Evolutionary conservation across 2,797 vertebrate species (phyloP).

Genomic region (Syngnathus acus): DNA sequence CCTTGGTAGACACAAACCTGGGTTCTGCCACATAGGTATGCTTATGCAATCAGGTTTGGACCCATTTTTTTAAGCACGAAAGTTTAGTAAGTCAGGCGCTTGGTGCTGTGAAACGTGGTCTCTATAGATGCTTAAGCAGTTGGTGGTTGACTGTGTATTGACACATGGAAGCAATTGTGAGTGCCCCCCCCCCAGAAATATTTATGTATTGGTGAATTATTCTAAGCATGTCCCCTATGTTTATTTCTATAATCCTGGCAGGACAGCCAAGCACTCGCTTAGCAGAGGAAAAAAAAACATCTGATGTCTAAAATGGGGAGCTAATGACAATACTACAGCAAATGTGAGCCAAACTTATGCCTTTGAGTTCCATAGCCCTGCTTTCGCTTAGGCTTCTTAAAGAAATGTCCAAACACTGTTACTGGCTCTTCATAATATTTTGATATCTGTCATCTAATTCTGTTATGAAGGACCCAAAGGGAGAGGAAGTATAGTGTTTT

Average conservation of each 20-base stretch:
- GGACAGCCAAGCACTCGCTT: conserved; percentile 17
- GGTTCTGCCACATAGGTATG: neutral
- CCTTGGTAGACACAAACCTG: neutral
- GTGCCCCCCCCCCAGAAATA: conserved; percentile 42
- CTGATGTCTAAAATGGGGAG: conserved; percentile 9
- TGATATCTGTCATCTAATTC: conserved; percentile 42
- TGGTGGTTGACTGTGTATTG: conserved; percentile 31
- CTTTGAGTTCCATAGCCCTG: neutral
- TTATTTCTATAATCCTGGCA: conserved; percentile 47
- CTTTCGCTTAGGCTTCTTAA: conserved; percentile 24
- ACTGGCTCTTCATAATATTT: conserved; percentile 54
- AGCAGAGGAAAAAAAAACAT: neutral
- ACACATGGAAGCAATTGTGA: conserved; percentile 58
- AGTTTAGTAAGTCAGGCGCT: neutral
- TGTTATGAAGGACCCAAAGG: conserved; percentile 27
- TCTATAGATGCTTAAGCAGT: conserved; percentile 33
- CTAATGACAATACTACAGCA: conserved; percentile 15
- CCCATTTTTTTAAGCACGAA: neutral
- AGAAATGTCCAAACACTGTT: conserved; percentile 42
- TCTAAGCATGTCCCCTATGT: conserved; percentile 53
- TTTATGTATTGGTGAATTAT: conserved; percentile 59
- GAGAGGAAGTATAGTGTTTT: conserved; percentile 36
- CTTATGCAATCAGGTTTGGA: neutral
- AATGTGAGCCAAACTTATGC: conserved; percentile 8
- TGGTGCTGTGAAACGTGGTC: conserved; percentile 19